Evolutionary conservation across 2,113 vertebrate genomes (phyloP), one percentile per base, ranked within the genome.

Genomic region (Proteles cristata): DNA sequence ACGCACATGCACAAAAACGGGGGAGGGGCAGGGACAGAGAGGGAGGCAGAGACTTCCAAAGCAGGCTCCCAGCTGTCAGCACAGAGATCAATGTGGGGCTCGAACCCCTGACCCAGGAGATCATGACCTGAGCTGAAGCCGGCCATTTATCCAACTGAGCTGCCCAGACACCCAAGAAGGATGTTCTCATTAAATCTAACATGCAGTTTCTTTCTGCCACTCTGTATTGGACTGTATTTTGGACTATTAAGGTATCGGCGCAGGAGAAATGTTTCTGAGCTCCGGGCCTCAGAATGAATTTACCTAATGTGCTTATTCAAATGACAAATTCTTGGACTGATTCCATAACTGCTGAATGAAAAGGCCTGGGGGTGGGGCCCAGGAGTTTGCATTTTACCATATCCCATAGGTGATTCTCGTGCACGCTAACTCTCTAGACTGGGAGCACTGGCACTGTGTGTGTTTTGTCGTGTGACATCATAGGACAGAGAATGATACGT

Each of bases 271-370:
- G 48, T 80, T 94, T 92, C 23, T 55, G 4, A 84, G 50, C 33
- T 74, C 23, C n/a, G 26, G 87, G 74, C 45, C 74, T 35, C 88
- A 48, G 84, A 71, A 33, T 79, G 63, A 91, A 83, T 92, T 69
- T 80, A 19, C 7, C 31, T 9, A 71, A 28, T 45, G 4, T 69
- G 58, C n/a, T 80, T 93, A 73, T 86, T 50, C 61, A 86, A 92
- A 50, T 48, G 26, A 45, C 21, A 87, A 19, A 53, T 91, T 58
- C 11, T 5, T 58, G 65, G 45, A 7, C 28, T 4, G 5, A 4
- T 82, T 23, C 73, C 16, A 61, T 11, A 28, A 63, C 48, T 55
- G 35, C 63, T 35, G n/a, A 89, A 39, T 84, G 65, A 39, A 65
- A 87, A 31, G 55, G 9, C 25, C 31, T 53, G 61, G 23, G 31